A percentile compares a stretch with the other conserved stretches of the same genome.
Evolutionary conservation across 2,888 invertebrate genomes (phyloP).

Genomic region (Clusia tigrina): DNA sequence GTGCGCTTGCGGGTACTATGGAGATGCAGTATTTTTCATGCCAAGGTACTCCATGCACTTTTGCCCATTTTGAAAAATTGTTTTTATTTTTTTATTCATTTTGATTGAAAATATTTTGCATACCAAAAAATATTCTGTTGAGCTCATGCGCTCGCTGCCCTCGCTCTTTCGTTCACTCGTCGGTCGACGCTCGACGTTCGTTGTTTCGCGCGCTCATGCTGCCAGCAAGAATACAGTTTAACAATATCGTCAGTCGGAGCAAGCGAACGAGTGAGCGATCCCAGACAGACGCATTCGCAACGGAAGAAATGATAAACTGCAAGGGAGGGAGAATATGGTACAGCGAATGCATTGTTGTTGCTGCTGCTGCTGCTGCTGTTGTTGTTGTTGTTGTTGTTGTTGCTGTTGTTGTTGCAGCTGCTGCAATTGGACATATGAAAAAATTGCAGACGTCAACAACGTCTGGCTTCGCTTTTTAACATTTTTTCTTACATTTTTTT

Average conservation of each 20-base stretch:
- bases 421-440: conserved; percentile 34
- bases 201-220: neutral
- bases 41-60: conserved; percentile 44
- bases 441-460: conserved; percentile 36
- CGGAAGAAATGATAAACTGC: neutral
- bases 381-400: conserved; percentile 10
- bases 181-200: too few relatives aligned
- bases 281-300: conserved; percentile 11
- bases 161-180: too few relatives aligned
- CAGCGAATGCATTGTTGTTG: conserved; percentile 15
- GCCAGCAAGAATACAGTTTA: conserved; percentile 26
- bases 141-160: neutral
- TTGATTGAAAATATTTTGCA: conserved; percentile 25
- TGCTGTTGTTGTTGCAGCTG: conserved; percentile 8
- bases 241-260: conserved; percentile 34
- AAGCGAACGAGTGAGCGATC: too few relatives aligned
- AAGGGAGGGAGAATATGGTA: conserved; percentile 7
- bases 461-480: conserved; percentile 28
- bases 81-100: conserved; percentile 13
- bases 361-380: conserved; percentile 1
- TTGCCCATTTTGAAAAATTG: conserved; percentile 13
- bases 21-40: too few relatives aligned
- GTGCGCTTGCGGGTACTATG: neutral
- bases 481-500: conserved; percentile 16
- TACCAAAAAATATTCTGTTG: conserved; percentile 20